Conservation (phyloP, 1,140 invertebrate species). For the Bombyx mori region ASM3026992v2 NC_085119.1:6952001-6952500, state of each 20-base stretch:
- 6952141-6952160: slow-evolving; percentile 45
- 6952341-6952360: slow-evolving; percentile 44
- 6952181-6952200: slow-evolving; percentile 40
- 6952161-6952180: slow-evolving; percentile 37
- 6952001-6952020: too few relatives aligned
- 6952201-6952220: slow-evolving; percentile 57
- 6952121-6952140: slow-evolving; percentile 21
- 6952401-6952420: too few relatives aligned
- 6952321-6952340: slow-evolving; percentile 52
- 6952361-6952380: too few relatives aligned
- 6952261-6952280: slow-evolving; percentile 54
- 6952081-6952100: neutral
- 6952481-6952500: too few relatives aligned
- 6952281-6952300: slow-evolving; percentile 60
- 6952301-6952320: slow-evolving; percentile 50
- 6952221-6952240: slow-evolving; percentile 60
- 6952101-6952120: neutral
- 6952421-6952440: too few relatives aligned
- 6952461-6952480: too few relatives aligned
- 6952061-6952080: slow-evolving; percentile 37
- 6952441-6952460: too few relatives aligned
- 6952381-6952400: too few relatives aligned
- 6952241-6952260: slow-evolving; percentile 59
- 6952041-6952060: slow-evolving; percentile 57
- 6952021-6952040: neutral